Evolutionary conservation across 1,140 invertebrate genomes (phyloP).

Genomic region (Cephus cinctus): DNA sequence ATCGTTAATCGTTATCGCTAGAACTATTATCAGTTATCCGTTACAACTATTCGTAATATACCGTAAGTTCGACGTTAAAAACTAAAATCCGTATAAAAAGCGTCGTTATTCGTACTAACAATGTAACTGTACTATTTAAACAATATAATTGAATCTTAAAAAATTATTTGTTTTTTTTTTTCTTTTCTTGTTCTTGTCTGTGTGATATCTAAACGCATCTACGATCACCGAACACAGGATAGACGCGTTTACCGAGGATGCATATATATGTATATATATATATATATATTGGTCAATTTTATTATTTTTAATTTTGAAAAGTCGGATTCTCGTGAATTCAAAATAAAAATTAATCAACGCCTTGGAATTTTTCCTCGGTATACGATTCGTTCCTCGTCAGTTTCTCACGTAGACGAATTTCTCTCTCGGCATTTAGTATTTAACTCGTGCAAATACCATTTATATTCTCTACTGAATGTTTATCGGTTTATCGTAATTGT

Average conservation of each 20-base stretch:
- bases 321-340: too few relatives aligned
- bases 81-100: slow-evolving; percentile 58
- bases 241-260: too few relatives aligned
- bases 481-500: slow-evolving; percentile 27
- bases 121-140: slow-evolving; percentile 49
- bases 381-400: too few relatives aligned
- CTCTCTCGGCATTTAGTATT: slow-evolving; percentile 21
- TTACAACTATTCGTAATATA: slow-evolving; percentile 39
- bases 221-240: too few relatives aligned
- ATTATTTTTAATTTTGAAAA: slow-evolving; percentile 20
- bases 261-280: slow-evolving; percentile 5
- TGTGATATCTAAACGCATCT: slow-evolving; percentile 30
- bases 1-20: slow-evolving; percentile 24
- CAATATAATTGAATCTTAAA: slow-evolving; percentile 48
- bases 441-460: slow-evolving; percentile 34
- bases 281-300: slow-evolving; percentile 9
- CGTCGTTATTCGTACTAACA: slow-evolving; percentile 52
- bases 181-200: slow-evolving; percentile 15
- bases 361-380: too few relatives aligned
- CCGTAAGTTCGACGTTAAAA: slow-evolving; percentile 51
- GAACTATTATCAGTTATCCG: slow-evolving; percentile 37
- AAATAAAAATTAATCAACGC: too few relatives aligned
- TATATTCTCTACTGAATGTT: slow-evolving; percentile 39
- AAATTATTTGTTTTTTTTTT: slow-evolving; percentile 41
- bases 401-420: too few relatives aligned